Conservation (phyloP, 2,888 invertebrate species). For the Adineta ricciae region DNA sequence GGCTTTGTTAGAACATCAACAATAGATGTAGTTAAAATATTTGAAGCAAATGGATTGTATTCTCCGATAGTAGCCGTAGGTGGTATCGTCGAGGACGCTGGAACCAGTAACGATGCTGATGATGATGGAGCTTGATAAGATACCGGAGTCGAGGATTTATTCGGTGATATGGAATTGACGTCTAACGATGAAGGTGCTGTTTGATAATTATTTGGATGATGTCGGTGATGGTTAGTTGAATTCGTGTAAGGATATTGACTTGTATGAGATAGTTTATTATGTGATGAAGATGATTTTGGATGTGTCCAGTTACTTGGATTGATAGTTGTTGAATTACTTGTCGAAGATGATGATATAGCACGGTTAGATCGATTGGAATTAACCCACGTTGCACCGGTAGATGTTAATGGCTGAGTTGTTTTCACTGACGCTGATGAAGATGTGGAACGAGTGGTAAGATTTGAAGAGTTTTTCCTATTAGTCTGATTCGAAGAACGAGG, state of each 20-base stretch:
- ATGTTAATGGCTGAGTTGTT: not conserved
- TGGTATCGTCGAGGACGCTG: not conserved
- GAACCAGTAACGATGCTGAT: not conserved
- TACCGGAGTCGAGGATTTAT: not conserved
- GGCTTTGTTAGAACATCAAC: not conserved
- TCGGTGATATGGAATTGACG: not conserved
- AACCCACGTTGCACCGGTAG: not conserved
- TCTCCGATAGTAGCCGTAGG: not conserved
- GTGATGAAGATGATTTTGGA: not conserved
- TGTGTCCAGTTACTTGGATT: not conserved
- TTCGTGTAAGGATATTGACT: not conserved
- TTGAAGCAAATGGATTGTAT: constrained; percentile 9
- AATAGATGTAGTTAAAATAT: constrained; percentile 1
- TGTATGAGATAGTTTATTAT: not conserved
- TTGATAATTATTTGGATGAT: not conserved
- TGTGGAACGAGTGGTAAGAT: not conserved
- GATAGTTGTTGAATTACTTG: not conserved
- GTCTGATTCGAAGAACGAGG: not conserved
- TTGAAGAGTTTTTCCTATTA: not conserved
- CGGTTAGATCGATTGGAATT: constrained; percentile 12
- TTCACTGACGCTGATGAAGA: not conserved
- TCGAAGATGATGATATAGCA: not conserved
- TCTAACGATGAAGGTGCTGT: not conserved
- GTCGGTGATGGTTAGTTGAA: not conserved
- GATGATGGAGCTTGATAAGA: not conserved